Evolutionary conservation across 2,888 invertebrate genomes (phyloP), one percentile per base, ranked within the genome.

Genomic region (Euphydryas editha): DNA sequence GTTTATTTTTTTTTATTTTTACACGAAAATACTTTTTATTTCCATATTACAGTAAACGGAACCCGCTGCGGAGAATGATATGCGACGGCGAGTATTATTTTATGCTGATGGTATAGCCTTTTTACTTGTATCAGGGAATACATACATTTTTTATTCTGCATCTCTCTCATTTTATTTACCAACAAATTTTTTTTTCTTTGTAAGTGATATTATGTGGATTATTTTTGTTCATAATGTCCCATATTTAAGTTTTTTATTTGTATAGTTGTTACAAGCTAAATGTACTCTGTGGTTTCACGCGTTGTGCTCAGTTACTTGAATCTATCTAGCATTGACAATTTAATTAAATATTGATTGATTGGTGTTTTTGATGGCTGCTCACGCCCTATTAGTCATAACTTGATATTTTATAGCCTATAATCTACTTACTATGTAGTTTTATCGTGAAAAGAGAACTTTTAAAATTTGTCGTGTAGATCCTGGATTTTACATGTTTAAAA

Each of bases 21-120:
- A 77, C 80, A 78, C 74, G 75, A 76, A 77, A 82, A 80, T 78
- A 78, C 77, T 83, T 86, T 87, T 85, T 86, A 81, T 87, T 82
- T 82, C 77, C 76, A 78, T 83, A 85, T 83, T 80, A 83, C 80
- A 73, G 72, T 75, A 69, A 69, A 71, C 69, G 66, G 63, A 58
- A 57, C 70, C 61, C 62, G 66, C 46, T 65, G 71, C 44, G 59
- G 65, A 67, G 62, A 71, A 71, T 70, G 72, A 71, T 73, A 72
- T 70, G 76, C 71, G 69, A 67, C 70, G 65, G 63, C 60, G 67
- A 68, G 68, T 71, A 68, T 75, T 69, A 71, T 70, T 67, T 76
- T 77, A 76, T 76, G 72, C 70, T 76, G 75, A 78, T 77, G 75
- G 75, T 73, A 73, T 72, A 59, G 73, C 67, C 68, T 72, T 69